These are phyloP conservation scores for Polypedilum vanderplanki DNA, from an alignment of 1,140 invertebrate species.

Conservation along the genomic window DNA sequence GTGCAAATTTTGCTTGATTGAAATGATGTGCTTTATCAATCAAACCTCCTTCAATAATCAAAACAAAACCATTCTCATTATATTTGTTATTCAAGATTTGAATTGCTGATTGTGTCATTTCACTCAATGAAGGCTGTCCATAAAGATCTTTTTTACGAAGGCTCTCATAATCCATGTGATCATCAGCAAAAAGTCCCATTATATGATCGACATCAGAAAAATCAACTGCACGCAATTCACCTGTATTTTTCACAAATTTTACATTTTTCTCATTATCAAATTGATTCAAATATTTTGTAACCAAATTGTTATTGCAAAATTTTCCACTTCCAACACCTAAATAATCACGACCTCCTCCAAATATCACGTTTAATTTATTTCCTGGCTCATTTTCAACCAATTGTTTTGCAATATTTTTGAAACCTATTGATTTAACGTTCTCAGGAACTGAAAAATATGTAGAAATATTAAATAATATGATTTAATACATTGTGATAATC, in stretches of 20 bases:
- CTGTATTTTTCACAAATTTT: slow-evolving; percentile 55
- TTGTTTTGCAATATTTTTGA: slow-evolving; percentile 52
- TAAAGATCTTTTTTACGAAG: slow-evolving; percentile 50
- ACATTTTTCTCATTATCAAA: slow-evolving; percentile 39
- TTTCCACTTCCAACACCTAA: slow-evolving; percentile 50
- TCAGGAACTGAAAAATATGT: slow-evolving; percentile 45
- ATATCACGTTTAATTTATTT: slow-evolving; percentile 51
- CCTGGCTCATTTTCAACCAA: slow-evolving; percentile 55
- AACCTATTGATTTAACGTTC: slow-evolving; percentile 42
- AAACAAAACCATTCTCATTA: slow-evolving; percentile 60
- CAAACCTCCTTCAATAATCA: slow-evolving; percentile 62
- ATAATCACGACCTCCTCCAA: slow-evolving; percentile 59
- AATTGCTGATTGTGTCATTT: slow-evolving; percentile 79
- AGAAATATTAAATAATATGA: too few relatives aligned
- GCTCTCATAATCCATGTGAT: slow-evolving; percentile 49
- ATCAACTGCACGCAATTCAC: slow-evolving; percentile 43
- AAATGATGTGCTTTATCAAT: slow-evolving; percentile 61
- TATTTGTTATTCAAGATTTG: slow-evolving; percentile 56
- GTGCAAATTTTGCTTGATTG: slow-evolving; percentile 49
- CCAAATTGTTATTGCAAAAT: slow-evolving; percentile 52
- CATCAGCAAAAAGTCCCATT: slow-evolving; percentile 47
- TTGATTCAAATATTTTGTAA: slow-evolving; percentile 52
- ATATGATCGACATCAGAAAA: slow-evolving; percentile 40
- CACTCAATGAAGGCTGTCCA: slow-evolving; percentile 53
- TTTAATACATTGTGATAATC: too few relatives aligned